These are phyloP conservation scores for Betta splendens DNA, from an alignment of 2,797 vertebrate genomes.

Conservation along the genomic window DNA sequence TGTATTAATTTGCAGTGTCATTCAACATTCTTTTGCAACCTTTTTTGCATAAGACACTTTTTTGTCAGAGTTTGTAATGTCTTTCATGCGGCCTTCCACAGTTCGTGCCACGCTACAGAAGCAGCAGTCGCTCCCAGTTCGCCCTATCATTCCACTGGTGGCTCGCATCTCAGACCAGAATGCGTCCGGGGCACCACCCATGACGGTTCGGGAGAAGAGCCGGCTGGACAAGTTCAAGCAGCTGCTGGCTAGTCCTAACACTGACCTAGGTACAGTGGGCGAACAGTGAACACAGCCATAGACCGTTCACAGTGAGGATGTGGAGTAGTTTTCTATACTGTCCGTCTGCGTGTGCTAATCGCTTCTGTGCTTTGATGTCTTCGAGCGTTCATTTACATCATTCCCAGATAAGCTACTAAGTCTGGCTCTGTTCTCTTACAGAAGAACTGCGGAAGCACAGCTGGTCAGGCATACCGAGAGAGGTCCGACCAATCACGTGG, in stretches of 20 bases:
- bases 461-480: slow-evolving; percentile 96
- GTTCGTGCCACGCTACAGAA: slow-evolving; percentile 87
- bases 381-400: too few relatives aligned
- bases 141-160: slow-evolving; percentile 93
- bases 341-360: not conserved
- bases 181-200: slow-evolving; percentile 92
- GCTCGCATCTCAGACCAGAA: slow-evolving; percentile 99
- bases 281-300: not conserved
- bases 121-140: slow-evolving; percentile 91
- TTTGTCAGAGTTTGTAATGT: not conserved
- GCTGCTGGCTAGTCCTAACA: slow-evolving; percentile 92
- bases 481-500: slow-evolving; percentile 96
- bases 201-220: slow-evolving; percentile 95
- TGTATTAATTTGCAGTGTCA: too few relatives aligned
- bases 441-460: slow-evolving; percentile 97
- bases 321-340: not conserved
- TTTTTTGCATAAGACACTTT: too few relatives aligned
- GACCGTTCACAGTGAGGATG: not conserved
- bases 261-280: slow-evolving; percentile 89
- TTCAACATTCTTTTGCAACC: too few relatives aligned
- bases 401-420: not conserved
- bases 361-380: not conserved
- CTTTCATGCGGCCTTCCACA: slow-evolving; percentile 38
- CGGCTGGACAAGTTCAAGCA: slow-evolving; percentile 95
- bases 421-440: slow-evolving; percentile 59